These are phyloP conservation scores for Baccha elongata DNA, from an alignment of 2,888 invertebrate species.

Conservation along the genomic window DNA sequence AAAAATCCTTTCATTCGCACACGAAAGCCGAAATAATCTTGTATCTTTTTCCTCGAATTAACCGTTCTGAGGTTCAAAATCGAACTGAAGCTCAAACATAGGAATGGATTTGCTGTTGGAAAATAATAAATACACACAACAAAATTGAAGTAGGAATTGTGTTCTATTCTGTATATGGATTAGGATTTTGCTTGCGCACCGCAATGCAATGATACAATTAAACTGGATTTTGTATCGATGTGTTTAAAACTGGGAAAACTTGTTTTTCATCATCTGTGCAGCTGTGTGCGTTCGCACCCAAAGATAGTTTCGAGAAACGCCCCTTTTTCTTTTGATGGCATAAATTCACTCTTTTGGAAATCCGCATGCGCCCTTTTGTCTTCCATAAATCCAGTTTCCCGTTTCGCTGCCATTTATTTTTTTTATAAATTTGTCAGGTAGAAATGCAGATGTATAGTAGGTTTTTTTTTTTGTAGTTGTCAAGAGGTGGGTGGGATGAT, in stretches of 20 bases:
- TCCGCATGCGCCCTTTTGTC: slow-evolving; percentile 50
- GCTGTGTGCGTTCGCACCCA: slow-evolving; percentile 22
- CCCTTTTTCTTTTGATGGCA: slow-evolving; percentile 41
- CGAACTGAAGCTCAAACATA: slow-evolving; percentile 62
- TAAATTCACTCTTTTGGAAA: slow-evolving; percentile 58
- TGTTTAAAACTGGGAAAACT: slow-evolving; percentile 54
- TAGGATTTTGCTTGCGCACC: slow-evolving; percentile 44
- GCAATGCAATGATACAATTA: not conserved
- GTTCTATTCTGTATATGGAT: slow-evolving; percentile 23
- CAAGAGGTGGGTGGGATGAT: slow-evolving; percentile 66
- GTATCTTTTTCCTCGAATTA: slow-evolving; percentile 43
- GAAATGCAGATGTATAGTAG: slow-evolving; percentile 13
- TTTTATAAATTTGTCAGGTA: slow-evolving; percentile 41
- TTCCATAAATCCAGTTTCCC: slow-evolving; percentile 49
- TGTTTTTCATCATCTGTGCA: slow-evolving; percentile 23
- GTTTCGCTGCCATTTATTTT: slow-evolving; percentile 56
- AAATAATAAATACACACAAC: slow-evolving; percentile 34
- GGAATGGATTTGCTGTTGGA: slow-evolving; percentile 19
- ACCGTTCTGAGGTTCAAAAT: slow-evolving; percentile 66
- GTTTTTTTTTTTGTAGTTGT: slow-evolving; percentile 13
- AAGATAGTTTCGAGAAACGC: slow-evolving; percentile 48
- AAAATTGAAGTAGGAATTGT: slow-evolving; percentile 11
- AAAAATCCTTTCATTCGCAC: slow-evolving; percentile 39
- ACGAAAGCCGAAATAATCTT: slow-evolving; percentile 37
- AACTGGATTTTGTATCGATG: slow-evolving; percentile 28